These are phyloP conservation scores for Neostethus bicornis DNA, from an alignment of 2,797 vertebrate genomes.

Conservation along the genomic window DNA sequence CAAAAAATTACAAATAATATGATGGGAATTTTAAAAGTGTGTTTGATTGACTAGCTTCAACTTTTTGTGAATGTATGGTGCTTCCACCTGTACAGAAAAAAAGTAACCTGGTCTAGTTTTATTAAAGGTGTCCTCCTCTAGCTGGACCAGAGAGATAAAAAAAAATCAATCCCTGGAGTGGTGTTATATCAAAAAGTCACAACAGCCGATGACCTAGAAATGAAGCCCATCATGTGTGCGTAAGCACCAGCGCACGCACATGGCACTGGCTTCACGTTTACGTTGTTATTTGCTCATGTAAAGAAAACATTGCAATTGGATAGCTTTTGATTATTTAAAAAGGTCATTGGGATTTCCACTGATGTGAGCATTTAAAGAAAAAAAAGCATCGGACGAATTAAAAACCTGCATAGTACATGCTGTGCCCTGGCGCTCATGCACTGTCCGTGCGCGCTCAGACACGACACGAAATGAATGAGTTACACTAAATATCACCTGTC, in stretches of 20 bases:
- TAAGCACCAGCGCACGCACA: conserved; percentile 53
- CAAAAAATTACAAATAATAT: neutral
- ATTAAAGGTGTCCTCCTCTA: conserved; percentile 30
- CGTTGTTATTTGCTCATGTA: conserved; percentile 35
- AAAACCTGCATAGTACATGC: neutral
- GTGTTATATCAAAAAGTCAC: conserved; percentile 63
- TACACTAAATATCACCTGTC: neutral
- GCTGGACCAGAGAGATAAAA: conserved; percentile 27
- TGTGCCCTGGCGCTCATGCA: conserved; percentile 5
- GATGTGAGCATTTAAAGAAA: conserved; percentile 21
- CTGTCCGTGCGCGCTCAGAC: conserved; percentile 34
- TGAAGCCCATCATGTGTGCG: conserved; percentile 38
- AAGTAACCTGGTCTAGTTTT: conserved; percentile 14
- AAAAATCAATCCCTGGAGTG: conserved; percentile 52
- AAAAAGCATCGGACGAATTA: neutral
- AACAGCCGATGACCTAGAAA: conserved; percentile 74
- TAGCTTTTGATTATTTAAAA: conserved; percentile 13
- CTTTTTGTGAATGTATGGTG: neutral
- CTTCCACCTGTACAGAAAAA: neutral
- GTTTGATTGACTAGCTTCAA: neutral
- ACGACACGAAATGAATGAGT: conserved; percentile 4
- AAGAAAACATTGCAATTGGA: conserved; percentile 31
- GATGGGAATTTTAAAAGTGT: neutral
- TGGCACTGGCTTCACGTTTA: conserved; percentile 40
- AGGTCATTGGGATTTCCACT: neutral